phyloP scores from a whole-genome alignment of 2,888 invertebrate genomes.

The Ornithoptera alexandrae region DNA sequence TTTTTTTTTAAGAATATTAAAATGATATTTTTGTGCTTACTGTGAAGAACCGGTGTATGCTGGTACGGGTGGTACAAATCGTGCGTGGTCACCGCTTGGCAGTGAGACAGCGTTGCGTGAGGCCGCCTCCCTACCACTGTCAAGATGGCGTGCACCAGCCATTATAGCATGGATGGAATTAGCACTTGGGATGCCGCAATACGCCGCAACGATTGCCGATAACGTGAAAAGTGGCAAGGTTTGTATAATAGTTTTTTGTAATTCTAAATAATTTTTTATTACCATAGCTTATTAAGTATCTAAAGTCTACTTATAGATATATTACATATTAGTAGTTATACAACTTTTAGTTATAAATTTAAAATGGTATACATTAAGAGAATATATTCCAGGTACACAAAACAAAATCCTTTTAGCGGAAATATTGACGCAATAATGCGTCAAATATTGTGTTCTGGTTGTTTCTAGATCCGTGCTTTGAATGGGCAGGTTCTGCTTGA shows the following conservation, averaged over 20 bases:
- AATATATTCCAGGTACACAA: constrained; percentile 18
- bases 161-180: constrained; percentile 97
- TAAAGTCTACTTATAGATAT: not conserved
- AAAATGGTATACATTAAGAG: not conserved
- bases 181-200: constrained; percentile 96
- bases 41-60: constrained; percentile 70
- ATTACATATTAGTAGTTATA: not conserved
- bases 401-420: constrained; percentile 27
- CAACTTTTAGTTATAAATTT: not conserved
- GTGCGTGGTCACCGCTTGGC: constrained; percentile 86
- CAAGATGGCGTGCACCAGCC: constrained; percentile 94
- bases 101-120: constrained; percentile 91
- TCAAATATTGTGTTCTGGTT: constrained; percentile 81
- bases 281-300: not conserved
- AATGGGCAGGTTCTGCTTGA: constrained; percentile 92
- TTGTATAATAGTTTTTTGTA: constrained; percentile 20
- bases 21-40: constrained; percentile 3
- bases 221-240: constrained; percentile 98
- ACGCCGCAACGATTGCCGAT: constrained; percentile 92
- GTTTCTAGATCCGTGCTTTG: constrained; percentile 85
- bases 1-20: not conserved
- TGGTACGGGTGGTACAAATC: constrained; percentile 64
- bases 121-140: constrained; percentile 90
- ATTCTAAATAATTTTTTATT: not conserved
- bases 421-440: constrained; percentile 72